Base-by-base conservation (phyloP, 2,797 vertebrate genomes). In the Gymnoscopelus microlampas region DNA sequence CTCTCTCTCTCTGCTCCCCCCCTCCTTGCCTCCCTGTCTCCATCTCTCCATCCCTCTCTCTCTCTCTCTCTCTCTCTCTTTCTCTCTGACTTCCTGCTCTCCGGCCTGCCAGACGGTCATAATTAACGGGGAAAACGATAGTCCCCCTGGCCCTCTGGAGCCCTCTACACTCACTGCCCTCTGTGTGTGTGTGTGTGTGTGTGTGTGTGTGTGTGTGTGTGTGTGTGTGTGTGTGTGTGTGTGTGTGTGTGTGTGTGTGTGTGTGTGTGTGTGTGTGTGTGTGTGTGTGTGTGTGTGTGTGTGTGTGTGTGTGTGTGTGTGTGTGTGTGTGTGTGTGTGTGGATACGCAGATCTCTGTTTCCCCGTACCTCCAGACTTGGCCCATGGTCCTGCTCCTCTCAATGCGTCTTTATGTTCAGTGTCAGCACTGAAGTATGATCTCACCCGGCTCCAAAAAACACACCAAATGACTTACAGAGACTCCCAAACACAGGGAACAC, bases 81-180 rank as follows among this genome's bases (percentile, higher is more conserved):
- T 76, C 84, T 88, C 81, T 81, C 85, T 76, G 75, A 91, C 91
- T 95, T 95, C 93, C 93, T 95, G 93, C 89, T 91, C 88, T 94
- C 90, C 77, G 83, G 85, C 80, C 89, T 88, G 88, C 93, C 94
- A 95, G 94, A 94, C 93, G 87, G 86, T 93, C 92, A 90, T 94
- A 94, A 94, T 95, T 94, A 95, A 94, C 82, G 62, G 88, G 90
- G 89, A 94, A 95, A 94, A 92, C 85, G 92, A 95, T 94, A 93
- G 93, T 92, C 92, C 91, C 92, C 79, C 79, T 62, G 90, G 92
- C 88, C 91, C 88, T 90, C 77, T 88, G 85, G 86, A 91, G 88
- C 90, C 87, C 87, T 87, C 86, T 91, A 90, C 87, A 88, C 90
- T 91, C 87, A 65, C 84, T 85, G 84, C 87, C 79, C 82, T 81